phyloP scores from a whole-genome alignment of 2,797 vertebrate species.

The Pseudochirops cupreus region DNA sequence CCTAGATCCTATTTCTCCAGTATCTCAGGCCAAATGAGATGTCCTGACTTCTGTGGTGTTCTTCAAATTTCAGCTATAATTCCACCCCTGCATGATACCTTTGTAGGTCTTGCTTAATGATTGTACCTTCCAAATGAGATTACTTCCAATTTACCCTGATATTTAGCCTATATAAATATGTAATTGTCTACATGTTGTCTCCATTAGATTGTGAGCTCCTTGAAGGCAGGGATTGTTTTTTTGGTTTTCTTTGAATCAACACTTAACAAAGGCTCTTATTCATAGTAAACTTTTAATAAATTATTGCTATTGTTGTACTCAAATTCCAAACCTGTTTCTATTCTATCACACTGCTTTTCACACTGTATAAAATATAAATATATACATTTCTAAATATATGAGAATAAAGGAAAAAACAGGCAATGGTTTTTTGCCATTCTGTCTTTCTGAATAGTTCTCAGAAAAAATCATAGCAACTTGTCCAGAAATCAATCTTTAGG shows the following conservation, averaged over 20 bases:
- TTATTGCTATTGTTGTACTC: background rate
- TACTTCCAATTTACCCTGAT: background rate
- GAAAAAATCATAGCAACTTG: background rate
- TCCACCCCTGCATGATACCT: background rate
- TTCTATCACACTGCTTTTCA: background rate
- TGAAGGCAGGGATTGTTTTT: background rate
- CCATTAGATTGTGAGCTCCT: background rate
- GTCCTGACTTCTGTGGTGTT: background rate
- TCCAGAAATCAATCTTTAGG: background rate
- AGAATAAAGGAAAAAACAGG: background rate
- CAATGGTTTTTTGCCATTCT: too few species aligned
- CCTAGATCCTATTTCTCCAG: background rate
- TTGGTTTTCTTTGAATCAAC: background rate
- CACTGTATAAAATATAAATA: background rate
- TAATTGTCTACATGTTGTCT: background rate
- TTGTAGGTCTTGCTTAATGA: background rate
- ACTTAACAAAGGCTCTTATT: background rate
- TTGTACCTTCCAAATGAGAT: background rate
- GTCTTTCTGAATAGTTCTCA: too few species aligned
- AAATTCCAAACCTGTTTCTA: background rate
- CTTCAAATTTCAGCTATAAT: background rate
- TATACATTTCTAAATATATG: background rate
- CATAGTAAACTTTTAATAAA: background rate
- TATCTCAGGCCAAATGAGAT: background rate
- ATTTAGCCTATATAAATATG: background rate